phyloP scores from a whole-genome alignment of 1,140 invertebrate genomes.

The Daktulosphaira vitifoliae region DNA sequence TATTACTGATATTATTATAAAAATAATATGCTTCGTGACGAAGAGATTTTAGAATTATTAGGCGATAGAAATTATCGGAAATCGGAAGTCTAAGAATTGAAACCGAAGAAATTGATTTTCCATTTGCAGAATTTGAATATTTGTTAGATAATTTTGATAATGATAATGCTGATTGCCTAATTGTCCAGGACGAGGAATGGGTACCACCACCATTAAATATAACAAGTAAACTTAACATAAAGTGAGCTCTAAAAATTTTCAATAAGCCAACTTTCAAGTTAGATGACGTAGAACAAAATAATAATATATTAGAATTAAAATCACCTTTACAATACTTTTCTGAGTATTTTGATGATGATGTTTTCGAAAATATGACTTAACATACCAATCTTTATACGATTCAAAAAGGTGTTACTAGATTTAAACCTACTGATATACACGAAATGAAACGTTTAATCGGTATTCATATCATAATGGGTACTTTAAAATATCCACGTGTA shows the following conservation, averaged over 20 bases:
- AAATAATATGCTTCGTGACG: too few species aligned
- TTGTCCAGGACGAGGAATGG: not conserved
- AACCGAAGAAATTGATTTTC: too few species aligned
- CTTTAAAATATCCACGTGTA: slow-evolving; percentile 32
- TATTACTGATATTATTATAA: too few species aligned
- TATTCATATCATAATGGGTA: slow-evolving; percentile 35
- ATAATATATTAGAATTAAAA: not conserved
- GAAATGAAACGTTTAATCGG: slow-evolving; percentile 36
- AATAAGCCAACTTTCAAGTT: not conserved
- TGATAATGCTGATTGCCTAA: not conserved
- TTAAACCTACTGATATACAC: slow-evolving; percentile 15
- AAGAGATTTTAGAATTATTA: too few species aligned
- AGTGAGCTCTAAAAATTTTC: not conserved
- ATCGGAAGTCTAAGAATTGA: too few species aligned
- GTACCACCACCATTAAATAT: not conserved
- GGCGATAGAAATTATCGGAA: too few species aligned
- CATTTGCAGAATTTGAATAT: too few species aligned
- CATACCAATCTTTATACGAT: too few species aligned
- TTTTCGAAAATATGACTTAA: not conserved
- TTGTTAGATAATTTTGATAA: too few species aligned
- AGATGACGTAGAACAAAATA: not conserved
- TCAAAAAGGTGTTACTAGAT: not conserved
- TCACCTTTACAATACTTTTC: not conserved
- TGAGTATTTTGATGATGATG: slow-evolving; percentile 5
- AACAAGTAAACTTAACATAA: not conserved